These are phyloP conservation scores for Platerodrilus igneus DNA, from an alignment of 2,888 invertebrate species.

Conservation along the genomic window DNA sequence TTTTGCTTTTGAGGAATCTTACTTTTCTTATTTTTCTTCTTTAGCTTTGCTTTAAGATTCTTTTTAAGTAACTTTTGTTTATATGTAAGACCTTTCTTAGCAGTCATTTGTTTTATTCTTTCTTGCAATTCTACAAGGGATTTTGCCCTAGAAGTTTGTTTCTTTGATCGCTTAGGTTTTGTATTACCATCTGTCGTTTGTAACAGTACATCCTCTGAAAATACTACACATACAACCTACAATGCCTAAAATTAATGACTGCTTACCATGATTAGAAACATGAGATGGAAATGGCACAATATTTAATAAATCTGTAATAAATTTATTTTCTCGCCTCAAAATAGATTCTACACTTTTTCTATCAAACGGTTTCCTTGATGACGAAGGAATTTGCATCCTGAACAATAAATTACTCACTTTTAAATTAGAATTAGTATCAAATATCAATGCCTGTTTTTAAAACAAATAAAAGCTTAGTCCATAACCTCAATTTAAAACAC, in stretches of 20 bases:
- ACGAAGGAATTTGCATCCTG: no score
- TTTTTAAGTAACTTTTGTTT: constrained; percentile 65
- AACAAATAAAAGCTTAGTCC: no score
- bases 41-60: constrained; percentile 61
- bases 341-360: constrained; percentile 44
- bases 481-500: no score
- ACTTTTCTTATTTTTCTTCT: constrained; percentile 57
- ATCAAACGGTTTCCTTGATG: no score
- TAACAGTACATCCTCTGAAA: constrained; percentile 16
- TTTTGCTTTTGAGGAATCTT: constrained; percentile 58
- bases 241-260: not conserved
- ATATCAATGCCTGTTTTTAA: no score
- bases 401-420: no score
- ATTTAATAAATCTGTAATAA: constrained; percentile 57
- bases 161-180: constrained; percentile 35
- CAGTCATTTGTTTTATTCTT: constrained; percentile 58
- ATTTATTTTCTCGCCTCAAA: constrained; percentile 54
- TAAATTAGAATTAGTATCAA: no score
- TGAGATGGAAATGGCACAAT: constrained; percentile 53
- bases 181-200: constrained; percentile 45
- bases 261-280: constrained; percentile 44
- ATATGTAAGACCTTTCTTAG: constrained; percentile 57
- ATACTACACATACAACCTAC: not conserved
- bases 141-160: constrained; percentile 51
- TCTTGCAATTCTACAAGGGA: constrained; percentile 62